Base-by-base conservation (phyloP, 1,140 invertebrate genomes). In the Conopomorpha cramerella region DNA sequence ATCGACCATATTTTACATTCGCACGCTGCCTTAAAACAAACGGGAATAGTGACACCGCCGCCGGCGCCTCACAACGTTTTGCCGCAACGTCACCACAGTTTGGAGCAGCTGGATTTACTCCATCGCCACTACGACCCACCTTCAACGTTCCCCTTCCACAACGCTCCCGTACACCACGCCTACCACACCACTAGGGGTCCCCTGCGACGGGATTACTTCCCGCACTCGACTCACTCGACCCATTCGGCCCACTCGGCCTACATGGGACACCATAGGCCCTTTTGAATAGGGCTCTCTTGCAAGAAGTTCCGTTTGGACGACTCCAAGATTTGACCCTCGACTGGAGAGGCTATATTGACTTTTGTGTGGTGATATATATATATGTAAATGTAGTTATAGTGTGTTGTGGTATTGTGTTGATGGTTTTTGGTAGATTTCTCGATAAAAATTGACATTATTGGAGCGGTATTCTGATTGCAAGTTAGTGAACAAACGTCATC, bases 281-380 rank as follows among this genome's bases (percentile, higher is more conserved):
- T 76, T 63, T 76, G 71, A 76, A 76, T 71, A 68, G 70, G 70
- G 46, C 51, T 72, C 26, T 76, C 71, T 40, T 76, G 71, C 41
- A 76, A 72, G 43, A 72, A 71, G 55, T 76, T 76, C 43, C 71
- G 71, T 48, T 54, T 76, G 2, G 45, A 55, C 57, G 71, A 76
- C 27, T 45, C 64, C 1, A 54, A 58, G 64, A 71, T 72, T 51
- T 76, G 64, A 54, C 52, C 19, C n/a, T n/a, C n/a, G n/a, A n/a
- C n/a, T n/a, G n/a, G n/a, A n/a, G n/a, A n/a, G n/a, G n/a, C n/a
- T n/a, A n/a, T n/a, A n/a, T n/a, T n/a, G n/a, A n/a, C n/a, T n/a
- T n/a, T n/a, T n/a, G n/a, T n/a, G n/a, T n/a, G n/a, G n/a, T n/a
- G n/a, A n/a, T n/a, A n/a, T n/a, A n/a, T n/a, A n/a, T n/a, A n/a